These are phyloP conservation scores for Lophius americanus DNA, from an alignment of 2,797 vertebrate species.

Conservation along the genomic window DNA sequence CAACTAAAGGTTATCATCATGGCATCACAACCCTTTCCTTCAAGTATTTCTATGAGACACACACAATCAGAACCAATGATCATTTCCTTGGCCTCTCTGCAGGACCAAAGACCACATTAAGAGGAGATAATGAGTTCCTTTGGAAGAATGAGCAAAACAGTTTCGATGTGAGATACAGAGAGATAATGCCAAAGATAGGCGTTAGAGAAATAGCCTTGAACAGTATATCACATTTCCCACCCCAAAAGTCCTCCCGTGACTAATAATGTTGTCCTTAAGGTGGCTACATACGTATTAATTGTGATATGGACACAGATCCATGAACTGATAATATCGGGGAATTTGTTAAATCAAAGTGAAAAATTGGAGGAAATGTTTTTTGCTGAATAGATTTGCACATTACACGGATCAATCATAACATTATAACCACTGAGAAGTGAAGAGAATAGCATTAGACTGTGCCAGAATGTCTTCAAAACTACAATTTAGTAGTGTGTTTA, in stretches of 20 bases:
- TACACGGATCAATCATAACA: too few relatives aligned
- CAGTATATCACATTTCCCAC: constrained; percentile 38
- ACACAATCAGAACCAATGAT: constrained; percentile 51
- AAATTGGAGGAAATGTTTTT: too few relatives aligned
- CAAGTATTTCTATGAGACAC: constrained; percentile 34
- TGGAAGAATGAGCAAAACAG: constrained; percentile 46
- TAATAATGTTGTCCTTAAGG: constrained; percentile 73
- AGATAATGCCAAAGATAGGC: constrained; percentile 64
- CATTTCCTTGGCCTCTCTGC: constrained; percentile 50
- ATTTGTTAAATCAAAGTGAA: too few relatives aligned
- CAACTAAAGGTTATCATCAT: constrained; percentile 42
- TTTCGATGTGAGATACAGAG: constrained; percentile 58
- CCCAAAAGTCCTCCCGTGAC: constrained; percentile 54
- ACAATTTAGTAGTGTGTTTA: too few relatives aligned
- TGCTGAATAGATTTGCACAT: too few relatives aligned
- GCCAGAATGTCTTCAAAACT: too few relatives aligned
- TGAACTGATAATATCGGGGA: too few relatives aligned
- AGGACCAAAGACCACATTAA: constrained; percentile 58
- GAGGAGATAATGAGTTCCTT: constrained; percentile 62
- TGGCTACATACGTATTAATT: constrained; percentile 25
- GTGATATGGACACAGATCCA: too few relatives aligned
- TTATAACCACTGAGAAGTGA: too few relatives aligned
- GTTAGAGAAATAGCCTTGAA: constrained; percentile 53
- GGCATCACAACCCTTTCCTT: constrained; percentile 35
- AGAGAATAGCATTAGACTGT: too few relatives aligned